Evolutionary conservation across 2,113 vertebrate species (phyloP).

Genomic region (Orientallactaga bullata): DNA sequence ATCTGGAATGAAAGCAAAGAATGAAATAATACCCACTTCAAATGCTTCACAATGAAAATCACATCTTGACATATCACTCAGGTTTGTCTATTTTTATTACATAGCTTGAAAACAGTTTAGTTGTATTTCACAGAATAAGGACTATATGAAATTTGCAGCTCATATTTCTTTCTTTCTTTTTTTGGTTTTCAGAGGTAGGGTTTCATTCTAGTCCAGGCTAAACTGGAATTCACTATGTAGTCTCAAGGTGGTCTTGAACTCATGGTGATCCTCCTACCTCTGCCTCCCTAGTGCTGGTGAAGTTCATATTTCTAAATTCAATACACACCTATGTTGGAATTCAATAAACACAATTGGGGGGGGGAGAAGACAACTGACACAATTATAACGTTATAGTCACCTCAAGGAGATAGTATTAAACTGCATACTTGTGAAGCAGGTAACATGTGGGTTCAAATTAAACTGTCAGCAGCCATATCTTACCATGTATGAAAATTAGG

Average conservation of each 20-base stretch:
- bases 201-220: too few species aligned
- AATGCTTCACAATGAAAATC: background rate
- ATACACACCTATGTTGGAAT: background rate
- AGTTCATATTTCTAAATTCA: conserved; percentile 24
- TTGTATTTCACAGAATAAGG: background rate
- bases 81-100: conserved; percentile 14
- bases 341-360: background rate
- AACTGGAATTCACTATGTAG: too few species aligned
- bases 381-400: background rate
- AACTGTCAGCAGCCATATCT: background rate
- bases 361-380: background rate
- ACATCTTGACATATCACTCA: background rate
- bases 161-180: too few species aligned
- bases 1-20: conserved; percentile 87
- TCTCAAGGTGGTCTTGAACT: too few species aligned
- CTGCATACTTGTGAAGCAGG: background rate
- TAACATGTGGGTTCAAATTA: background rate
- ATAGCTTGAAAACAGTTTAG: background rate
- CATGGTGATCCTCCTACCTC: too few species aligned
- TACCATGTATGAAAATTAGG: background rate
- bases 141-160: background rate
- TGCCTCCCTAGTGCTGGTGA: too few species aligned
- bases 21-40: background rate
- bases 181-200: too few species aligned
- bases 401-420: background rate